Base-by-base conservation (phyloP, 1,140 invertebrate species). In the Bursaphelenchus mucronatus region DNA sequence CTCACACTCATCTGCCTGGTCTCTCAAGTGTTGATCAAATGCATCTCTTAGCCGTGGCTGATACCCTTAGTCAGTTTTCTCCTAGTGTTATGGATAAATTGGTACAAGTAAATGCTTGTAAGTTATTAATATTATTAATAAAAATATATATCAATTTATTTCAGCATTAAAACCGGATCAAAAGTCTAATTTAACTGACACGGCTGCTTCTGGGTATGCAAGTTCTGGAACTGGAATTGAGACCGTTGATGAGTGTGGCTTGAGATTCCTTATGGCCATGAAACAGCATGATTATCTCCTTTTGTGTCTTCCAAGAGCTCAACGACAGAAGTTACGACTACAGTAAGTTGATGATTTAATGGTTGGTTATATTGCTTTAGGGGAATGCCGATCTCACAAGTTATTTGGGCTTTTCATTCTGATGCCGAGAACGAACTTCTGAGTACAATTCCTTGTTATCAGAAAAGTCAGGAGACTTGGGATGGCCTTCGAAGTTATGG, bases 341-440 rank as follows among this genome's bases (percentile, higher is more conserved):
- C 39, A 50, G 61, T 11, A 73, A 62, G 73, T 74, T 57, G 39
- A 55, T 57, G 45, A 47, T 8, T 11, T 19, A 21, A 10, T 61
- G 17, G 11, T 11, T 61, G 17, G 11, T 11, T 67, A 11, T 43
- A 40, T 54, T 15, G 57, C 50, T 75, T 62, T 41, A 74, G 73
- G 69, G 96, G 95, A 13, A 88, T 99, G 0, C 89, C 89, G 7
- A 90, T 90, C 0, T 90, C 91, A 62, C 92, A 96, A 83, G 85
- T 98, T 11, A 92, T 96, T 9, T 99, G 96, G 96, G 96, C 94
- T 0, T 98, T 94, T 82, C 95, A 99, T 84, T 97, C 94, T 0
- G 95, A 98, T 83, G 91, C 91, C 40, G 91, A 96, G 83, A 93
- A 96, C 78, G 95, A 97, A 82, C 83, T 98, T 41, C 82, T 98